Conservation (phyloP, 2,888 invertebrate genomes). For the Matsumyia berberina region DNA sequence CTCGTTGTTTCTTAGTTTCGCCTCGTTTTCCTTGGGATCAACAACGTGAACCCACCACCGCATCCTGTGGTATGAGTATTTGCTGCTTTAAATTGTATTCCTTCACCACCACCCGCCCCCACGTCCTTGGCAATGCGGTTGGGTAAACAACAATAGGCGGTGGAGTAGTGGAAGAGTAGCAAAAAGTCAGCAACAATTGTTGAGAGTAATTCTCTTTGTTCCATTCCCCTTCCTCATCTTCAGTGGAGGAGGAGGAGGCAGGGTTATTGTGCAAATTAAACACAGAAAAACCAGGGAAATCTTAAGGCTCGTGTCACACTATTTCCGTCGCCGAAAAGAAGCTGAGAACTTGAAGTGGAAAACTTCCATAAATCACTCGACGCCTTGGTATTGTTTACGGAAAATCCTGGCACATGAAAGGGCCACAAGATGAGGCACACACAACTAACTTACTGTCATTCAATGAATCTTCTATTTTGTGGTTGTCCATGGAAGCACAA, state of each 20-base stretch:
- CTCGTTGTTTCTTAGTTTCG: slow-evolving; percentile 7
- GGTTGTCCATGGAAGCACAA: slow-evolving; percentile 48
- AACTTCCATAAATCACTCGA: slow-evolving; percentile 73
- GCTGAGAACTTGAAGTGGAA: slow-evolving; percentile 35
- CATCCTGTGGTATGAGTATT: slow-evolving; percentile 52
- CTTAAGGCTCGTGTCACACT: slow-evolving; percentile 57
- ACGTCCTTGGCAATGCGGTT: slow-evolving; percentile 41
- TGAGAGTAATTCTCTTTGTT: slow-evolving; percentile 62
- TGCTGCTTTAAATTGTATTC: slow-evolving; percentile 61
- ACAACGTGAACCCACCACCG: slow-evolving; percentile 48
- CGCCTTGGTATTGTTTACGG: slow-evolving; percentile 53
- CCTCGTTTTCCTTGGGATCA: slow-evolving; percentile 28
- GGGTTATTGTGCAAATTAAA: slow-evolving; percentile 64
- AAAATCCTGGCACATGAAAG: slow-evolving; percentile 57
- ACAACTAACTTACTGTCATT: slow-evolving; percentile 63
- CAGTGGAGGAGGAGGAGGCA: too few relatives aligned
- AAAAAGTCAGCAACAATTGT: slow-evolving; percentile 74
- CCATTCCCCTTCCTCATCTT: slow-evolving; percentile 46
- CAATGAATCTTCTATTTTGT: slow-evolving; percentile 57
- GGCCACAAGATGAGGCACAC: slow-evolving; percentile 41
- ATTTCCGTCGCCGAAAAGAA: slow-evolving; percentile 42
- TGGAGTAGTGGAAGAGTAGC: slow-evolving; percentile 36
- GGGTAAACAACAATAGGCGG: slow-evolving; percentile 61
- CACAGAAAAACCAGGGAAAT: slow-evolving; percentile 52
- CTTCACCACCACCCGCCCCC: slow-evolving; percentile 23